A percentile compares a stretch with the other conserved stretches of the same genome.
phyloP scores from a whole-genome alignment of 2,113 vertebrate species.

The Ceyx melanurus region DNA sequence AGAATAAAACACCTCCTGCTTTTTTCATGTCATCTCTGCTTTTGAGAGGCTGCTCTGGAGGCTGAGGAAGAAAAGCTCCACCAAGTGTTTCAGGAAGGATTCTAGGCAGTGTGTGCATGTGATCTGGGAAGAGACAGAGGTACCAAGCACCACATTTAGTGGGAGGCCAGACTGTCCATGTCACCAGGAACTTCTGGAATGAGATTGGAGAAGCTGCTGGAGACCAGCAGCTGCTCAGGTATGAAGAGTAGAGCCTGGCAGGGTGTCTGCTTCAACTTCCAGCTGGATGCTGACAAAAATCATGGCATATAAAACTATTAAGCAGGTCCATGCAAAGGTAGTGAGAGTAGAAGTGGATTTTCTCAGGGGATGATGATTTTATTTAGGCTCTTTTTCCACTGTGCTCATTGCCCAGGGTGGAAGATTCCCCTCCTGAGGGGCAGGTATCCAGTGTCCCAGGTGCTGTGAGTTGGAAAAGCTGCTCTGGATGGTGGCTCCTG shows the following conservation, averaged over 20 bases:
- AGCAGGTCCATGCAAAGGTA: background rate
- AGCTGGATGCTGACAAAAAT: background rate
- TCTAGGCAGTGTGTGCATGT: background rate
- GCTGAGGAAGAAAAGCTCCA: background rate
- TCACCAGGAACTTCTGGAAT: background rate
- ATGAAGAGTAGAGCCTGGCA: background rate
- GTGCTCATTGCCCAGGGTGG: background rate
- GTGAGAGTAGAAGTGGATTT: background rate
- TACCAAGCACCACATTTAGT: background rate
- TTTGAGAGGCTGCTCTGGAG: background rate
- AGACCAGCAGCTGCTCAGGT: background rate
- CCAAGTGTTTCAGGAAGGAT: background rate
- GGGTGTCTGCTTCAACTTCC: background rate
- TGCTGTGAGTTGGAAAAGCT: background rate
- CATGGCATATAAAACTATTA: background rate
- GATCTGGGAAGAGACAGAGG: background rate
- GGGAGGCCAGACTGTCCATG: background rate
- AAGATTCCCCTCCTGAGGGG: background rate
- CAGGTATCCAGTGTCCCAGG: background rate
- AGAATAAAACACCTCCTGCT: constrained; percentile 60
- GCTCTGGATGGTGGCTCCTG: background rate
- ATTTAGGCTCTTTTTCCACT: background rate
- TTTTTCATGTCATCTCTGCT: background rate
- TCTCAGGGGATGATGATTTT: background rate
- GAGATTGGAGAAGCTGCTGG: background rate